Conservation (phyloP, 1,140 invertebrate species). For the Forficula auricularia region DNA sequence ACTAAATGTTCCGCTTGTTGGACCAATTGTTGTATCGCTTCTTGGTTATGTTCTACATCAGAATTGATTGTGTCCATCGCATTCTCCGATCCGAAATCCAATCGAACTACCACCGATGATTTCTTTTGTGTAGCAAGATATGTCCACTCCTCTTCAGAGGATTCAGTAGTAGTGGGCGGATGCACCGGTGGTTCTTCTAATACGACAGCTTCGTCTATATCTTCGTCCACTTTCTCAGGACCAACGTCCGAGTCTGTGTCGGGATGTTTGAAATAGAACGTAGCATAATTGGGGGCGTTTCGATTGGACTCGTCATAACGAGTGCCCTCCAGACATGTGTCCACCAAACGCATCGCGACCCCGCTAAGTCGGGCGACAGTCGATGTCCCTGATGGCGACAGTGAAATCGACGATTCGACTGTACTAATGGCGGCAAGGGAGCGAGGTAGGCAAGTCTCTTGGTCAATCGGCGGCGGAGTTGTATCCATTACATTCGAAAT, state of each 20-base stretch:
- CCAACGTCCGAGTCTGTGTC: conserved; percentile 66
- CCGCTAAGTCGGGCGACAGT: neutral
- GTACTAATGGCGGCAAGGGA: no score
- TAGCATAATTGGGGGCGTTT: conserved; percentile 59
- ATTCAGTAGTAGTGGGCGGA: conserved; percentile 32
- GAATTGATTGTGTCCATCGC: conserved; percentile 1
- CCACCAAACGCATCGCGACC: neutral
- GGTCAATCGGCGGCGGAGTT: conserved; percentile 17
- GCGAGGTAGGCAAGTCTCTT: no score
- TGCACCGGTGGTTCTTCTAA: no score
- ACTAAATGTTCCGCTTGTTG: conserved; percentile 54
- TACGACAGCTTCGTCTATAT: conserved; percentile 19
- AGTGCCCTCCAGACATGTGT: no score
- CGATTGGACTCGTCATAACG: conserved; percentile 33
- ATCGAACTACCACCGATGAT: neutral
- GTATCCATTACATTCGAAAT: conserved; percentile 21
- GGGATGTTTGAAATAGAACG: conserved; percentile 65
- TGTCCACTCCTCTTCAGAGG: conserved; percentile 55
- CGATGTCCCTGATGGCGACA: conserved; percentile 7
- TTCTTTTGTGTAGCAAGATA: conserved; percentile 21
- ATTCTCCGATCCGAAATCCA: conserved; percentile 1
- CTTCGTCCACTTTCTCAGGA: conserved; percentile 24
- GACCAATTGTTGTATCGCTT: conserved; percentile 42
- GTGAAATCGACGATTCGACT: neutral
- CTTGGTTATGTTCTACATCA: conserved; percentile 23